Base-by-base conservation (phyloP, 2,113 vertebrate genomes). In the Paradisaea rubra region DNA sequence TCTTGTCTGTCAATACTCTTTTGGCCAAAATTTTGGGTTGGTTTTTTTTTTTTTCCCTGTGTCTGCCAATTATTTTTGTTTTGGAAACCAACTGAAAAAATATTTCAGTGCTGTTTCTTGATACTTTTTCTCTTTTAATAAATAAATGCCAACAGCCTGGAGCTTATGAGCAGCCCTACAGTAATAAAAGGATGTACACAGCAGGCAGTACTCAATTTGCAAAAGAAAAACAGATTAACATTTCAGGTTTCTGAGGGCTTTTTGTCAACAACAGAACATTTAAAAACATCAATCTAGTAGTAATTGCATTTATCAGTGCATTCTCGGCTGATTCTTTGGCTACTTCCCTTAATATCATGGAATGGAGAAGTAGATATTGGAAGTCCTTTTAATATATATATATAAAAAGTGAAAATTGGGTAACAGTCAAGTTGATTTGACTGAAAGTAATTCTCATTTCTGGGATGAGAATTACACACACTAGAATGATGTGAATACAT, bases 241-340 rank as follows among this genome's bases (percentile, higher is more conserved):
- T 96, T 95, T 94, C 95, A 88, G 93, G 91, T 97, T 96, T 97
- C 95, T 95, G 95, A 96, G 95, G 94, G 95, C 93, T 94, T 96
- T 96, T 97, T 94, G 95, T 96, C 95, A 96, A 96, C 89, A 94
- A 69, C 94, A 92, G 89, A 92, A 92, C 77, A 92, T 95, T 97
- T 95, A 25, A 89, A 94, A 92, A 79, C 89, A 94, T 97, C 96
- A 97, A 39, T 97, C 96, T 95, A 89, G 84, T 50, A 89, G 89
- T 95, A 95, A 96, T 96, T 96, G 83, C 94, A 87, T 94, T 95
- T 93, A 97, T 95, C 96, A 88, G 86, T 87, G 86, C 73, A 81
- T 95, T 79, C 87, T 89, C 9, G 0, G 74, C 70, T 92, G 92
- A 93, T 92, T 84, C 81, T 89, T 95, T 81, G 94, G 92, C 86